Conservation (phyloP, 2,888 invertebrate genomes). For the Trissolcus brochymenae region DNA sequence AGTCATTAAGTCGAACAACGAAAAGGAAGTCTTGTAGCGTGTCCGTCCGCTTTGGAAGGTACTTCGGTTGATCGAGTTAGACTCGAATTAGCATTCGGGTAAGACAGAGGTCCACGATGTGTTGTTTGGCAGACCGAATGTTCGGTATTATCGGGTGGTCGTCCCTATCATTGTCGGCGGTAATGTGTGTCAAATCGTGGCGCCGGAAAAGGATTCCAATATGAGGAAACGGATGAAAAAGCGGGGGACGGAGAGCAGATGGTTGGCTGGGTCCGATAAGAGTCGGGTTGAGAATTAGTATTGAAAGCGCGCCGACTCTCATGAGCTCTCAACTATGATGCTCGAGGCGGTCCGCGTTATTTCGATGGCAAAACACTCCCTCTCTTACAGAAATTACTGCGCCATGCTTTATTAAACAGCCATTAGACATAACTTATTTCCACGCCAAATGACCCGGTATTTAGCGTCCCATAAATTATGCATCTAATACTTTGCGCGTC, state of each 20-base stretch:
- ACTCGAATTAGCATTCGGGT: constrained; percentile 61
- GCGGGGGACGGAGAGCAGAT: constrained; percentile 12
- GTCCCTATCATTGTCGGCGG: constrained; percentile 63
- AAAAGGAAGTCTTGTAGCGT: constrained; percentile 52
- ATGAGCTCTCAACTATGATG: constrained; percentile 22
- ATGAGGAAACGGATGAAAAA: constrained; percentile 42
- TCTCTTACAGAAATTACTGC: constrained; percentile 4
- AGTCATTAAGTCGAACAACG: constrained; percentile 46
- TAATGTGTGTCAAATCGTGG: constrained; percentile 58
- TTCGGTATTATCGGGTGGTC: constrained; percentile 62
- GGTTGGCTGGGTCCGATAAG: constrained; percentile 31
- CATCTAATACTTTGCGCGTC: neutral
- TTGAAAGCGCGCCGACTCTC: constrained; percentile 28
- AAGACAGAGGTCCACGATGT: constrained; percentile 57
- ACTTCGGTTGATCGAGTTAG: constrained; percentile 54
- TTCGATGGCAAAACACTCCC: constrained; percentile 24
- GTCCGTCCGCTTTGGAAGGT: constrained; percentile 34
- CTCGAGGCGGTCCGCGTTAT: constrained; percentile 16
- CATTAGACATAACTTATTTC: constrained; percentile 5
- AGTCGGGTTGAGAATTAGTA: constrained; percentile 37
- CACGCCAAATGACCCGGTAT: constrained; percentile 16
- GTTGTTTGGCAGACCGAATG: constrained; percentile 52
- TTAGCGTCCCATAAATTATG: constrained; percentile 16
- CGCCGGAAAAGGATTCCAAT: constrained; percentile 36
- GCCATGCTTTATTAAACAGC: constrained; percentile 22